Percentiles rank a stretch among this genome's conserved stretches.
Evolutionary conservation across 2,888 invertebrate species (phyloP).

Genomic region (Loripinus fragilis): DNA sequence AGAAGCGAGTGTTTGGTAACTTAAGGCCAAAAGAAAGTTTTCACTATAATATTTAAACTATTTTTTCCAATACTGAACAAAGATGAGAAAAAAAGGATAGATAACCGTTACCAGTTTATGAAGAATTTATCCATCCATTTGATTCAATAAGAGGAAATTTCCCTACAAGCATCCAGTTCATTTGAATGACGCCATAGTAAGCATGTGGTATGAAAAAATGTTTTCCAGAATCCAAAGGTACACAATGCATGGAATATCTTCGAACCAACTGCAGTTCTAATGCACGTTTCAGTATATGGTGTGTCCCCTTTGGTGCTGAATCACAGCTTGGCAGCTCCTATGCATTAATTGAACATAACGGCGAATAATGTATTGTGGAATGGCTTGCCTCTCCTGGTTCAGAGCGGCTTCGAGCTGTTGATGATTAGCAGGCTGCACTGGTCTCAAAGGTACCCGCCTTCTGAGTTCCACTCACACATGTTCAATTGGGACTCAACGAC

Average conservation of each 20-base stretch:
- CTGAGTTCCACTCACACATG: constrained; percentile 19
- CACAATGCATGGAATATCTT: not conserved
- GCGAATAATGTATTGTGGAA: not conserved
- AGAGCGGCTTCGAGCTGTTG: constrained; percentile 12
- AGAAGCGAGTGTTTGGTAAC: too few species aligned
- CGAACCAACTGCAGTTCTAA: not conserved
- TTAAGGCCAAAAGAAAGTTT: too few species aligned
- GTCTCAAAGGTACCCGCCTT: not conserved
- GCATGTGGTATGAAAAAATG: not conserved
- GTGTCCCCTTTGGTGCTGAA: constrained; percentile 1
- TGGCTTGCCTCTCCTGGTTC: not conserved
- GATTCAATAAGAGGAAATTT: too few species aligned
- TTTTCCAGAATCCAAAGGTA: not conserved
- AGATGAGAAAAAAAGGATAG: too few species aligned
- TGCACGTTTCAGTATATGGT: not conserved
- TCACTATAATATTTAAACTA: too few species aligned
- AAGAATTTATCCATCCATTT: too few species aligned
- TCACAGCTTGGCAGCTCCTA: not conserved
- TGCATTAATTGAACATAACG: not conserved
- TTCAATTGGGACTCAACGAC: not conserved
- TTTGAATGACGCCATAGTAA: too few species aligned
- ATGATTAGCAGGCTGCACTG: not conserved
- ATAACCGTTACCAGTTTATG: too few species aligned
- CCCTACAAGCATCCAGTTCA: too few species aligned
- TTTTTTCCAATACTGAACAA: too few species aligned